Conservation (phyloP, 2,113 vertebrate genomes). For the Colossoma macropomum region DNA sequence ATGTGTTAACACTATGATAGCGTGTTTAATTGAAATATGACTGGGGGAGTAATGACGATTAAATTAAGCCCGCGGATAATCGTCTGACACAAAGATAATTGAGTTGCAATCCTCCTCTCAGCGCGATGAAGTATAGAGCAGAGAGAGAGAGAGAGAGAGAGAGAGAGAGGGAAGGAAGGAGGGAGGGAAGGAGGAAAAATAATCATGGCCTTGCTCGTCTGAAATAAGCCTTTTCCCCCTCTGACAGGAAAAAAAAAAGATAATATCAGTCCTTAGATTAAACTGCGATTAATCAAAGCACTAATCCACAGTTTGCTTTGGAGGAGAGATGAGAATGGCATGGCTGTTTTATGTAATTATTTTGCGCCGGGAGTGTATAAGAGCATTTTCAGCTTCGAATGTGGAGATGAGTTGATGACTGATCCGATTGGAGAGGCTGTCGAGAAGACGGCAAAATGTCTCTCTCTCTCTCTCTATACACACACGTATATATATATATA, state of each 20-base stretch:
- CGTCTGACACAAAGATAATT: constrained; percentile 92
- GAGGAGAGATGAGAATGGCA: constrained; percentile 67
- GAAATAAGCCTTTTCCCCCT: constrained; percentile 73
- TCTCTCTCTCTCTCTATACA: constrained; percentile 40
- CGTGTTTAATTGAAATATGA: constrained; percentile 94
- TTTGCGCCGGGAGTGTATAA: constrained; percentile 19
- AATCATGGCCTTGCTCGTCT: constrained; percentile 71
- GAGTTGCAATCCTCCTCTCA: constrained; percentile 82
- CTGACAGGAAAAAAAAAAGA: constrained; percentile 65
- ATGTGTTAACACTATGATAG: constrained; percentile 85
- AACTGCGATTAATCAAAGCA: constrained; percentile 83
- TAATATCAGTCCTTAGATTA: constrained; percentile 82
- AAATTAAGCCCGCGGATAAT: constrained; percentile 92
- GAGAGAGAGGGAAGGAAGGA: constrained; percentile 4
- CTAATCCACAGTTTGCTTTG: constrained; percentile 78
- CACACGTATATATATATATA: too few relatives aligned
- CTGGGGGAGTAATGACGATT: constrained; percentile 87
- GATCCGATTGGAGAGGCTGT: constrained; percentile 62
- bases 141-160: constrained; percentile 52
- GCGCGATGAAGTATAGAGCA: constrained; percentile 77
- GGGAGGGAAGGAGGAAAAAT: constrained; percentile 62
- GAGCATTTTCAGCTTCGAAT: constrained; percentile 47
- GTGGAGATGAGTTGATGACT: constrained; percentile 68
- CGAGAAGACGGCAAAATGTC: constrained; percentile 63
- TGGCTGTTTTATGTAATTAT: constrained; percentile 77